Evolutionary conservation across 2,797 vertebrate species (phyloP).

Genomic region (Avahi laniger): DNA sequence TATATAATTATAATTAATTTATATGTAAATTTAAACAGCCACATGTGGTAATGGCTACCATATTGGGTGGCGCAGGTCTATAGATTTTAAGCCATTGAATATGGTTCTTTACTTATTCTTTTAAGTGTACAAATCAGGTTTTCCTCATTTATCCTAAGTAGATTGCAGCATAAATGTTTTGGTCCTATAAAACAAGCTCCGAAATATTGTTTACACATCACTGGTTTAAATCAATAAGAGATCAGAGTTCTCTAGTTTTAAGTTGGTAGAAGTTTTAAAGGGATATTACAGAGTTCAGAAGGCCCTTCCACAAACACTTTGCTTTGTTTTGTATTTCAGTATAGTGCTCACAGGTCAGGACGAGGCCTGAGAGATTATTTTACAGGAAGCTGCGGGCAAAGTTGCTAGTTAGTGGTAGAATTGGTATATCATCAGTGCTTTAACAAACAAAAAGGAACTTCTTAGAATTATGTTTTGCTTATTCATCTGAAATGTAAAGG

Average conservation of each 20-base stretch:
- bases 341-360: background rate
- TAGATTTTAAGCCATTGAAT: background rate
- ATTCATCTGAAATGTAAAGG: constrained; percentile 3
- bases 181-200: constrained; percentile 44
- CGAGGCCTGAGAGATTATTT: background rate
- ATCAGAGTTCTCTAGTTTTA: constrained; percentile 50
- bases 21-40: background rate
- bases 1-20: background rate
- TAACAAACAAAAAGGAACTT: background rate
- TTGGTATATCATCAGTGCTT: background rate
- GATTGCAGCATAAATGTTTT: constrained; percentile 46
- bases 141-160: background rate
- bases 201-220: constrained; percentile 49
- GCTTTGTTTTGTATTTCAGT: background rate
- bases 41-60: background rate
- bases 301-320: background rate
- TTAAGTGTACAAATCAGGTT: background rate
- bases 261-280: constrained; percentile 39
- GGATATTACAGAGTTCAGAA: constrained; percentile 19
- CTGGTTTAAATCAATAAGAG: constrained; percentile 64
- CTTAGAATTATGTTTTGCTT: background rate
- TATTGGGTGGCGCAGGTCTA: background rate
- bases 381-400: background rate
- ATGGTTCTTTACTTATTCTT: background rate
- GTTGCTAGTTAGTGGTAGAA: background rate